phyloP scores from a whole-genome alignment of 2,888 invertebrate genomes.

The Campoplex capitator region DNA sequence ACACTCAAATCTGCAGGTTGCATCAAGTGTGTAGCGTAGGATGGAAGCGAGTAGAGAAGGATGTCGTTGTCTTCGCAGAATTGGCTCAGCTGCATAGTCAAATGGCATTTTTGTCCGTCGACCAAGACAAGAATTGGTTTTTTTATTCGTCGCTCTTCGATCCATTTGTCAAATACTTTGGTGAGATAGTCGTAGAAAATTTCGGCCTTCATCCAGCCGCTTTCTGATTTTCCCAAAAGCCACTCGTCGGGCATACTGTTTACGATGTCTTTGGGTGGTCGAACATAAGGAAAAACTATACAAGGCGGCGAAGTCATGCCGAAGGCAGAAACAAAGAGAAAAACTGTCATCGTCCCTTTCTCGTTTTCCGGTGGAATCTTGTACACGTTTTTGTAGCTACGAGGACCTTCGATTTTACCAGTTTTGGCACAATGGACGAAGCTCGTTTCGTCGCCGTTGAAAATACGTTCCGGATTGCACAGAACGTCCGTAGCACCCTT shows the following conservation, averaged over 20 bases:
- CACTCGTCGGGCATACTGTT: constrained; percentile 70
- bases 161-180: constrained; percentile 2
- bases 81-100: constrained; percentile 70
- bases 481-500: constrained; percentile 64
- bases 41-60: constrained; percentile 72
- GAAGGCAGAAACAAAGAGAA: constrained; percentile 70
- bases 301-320: constrained; percentile 75
- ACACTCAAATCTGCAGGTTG: constrained; percentile 75
- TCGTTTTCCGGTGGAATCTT: constrained; percentile 66
- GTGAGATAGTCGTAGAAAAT: constrained; percentile 80
- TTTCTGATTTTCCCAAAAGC: constrained; percentile 75
- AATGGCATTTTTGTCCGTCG: constrained; percentile 76
- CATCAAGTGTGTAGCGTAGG: constrained; percentile 70
- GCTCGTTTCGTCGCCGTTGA: constrained; percentile 72
- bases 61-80: constrained; percentile 74
- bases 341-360: constrained; percentile 71
- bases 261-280: constrained; percentile 70
- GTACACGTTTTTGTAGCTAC: constrained; percentile 69
- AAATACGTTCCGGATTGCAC: constrained; percentile 64
- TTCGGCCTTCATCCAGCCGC: constrained; percentile 79
- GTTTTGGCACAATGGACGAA: constrained; percentile 68
- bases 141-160: background rate
- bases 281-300: constrained; percentile 76
- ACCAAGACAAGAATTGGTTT: constrained; percentile 73
- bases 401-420: constrained; percentile 68